Base-by-base conservation (phyloP, 2,797 vertebrate genomes). In the Adrianichthys oophorus region DNA sequence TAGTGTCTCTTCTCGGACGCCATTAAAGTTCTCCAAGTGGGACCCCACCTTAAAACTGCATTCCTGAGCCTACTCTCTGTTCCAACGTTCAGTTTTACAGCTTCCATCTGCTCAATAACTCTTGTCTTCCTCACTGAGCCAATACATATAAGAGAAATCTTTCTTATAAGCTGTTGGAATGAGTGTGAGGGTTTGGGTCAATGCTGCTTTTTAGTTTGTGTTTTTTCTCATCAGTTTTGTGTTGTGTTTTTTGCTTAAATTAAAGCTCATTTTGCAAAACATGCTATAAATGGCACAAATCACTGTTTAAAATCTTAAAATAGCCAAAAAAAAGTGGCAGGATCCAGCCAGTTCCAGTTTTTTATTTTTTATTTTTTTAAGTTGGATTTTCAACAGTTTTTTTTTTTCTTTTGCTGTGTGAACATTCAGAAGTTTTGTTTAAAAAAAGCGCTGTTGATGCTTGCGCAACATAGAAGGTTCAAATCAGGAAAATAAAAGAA, bases 81-180 rank as follows among this genome's bases (percentile, higher is more conserved):
- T 85, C 75, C 83, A 84, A 65, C 54, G 65, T 82, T 73, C 48
- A 51, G 75, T 59, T 71, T 63, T 73, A 62, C 51, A 61, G 49
- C 66, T 51, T 72, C 79, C 81, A 86, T 86, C 84, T 87, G 85
- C 67, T 87, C 74, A 62, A 65, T 85, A 83, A 81, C 63, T 70
- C 73, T 52, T 37, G 32, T 37, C 70, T 68, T 79, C 68, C 77
- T 74, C 84, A 74, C 72, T 52, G 45, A 75, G 72, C 64, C 64
- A 68, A 83, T 86, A 82, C 70, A 78, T 82, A 74, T 48, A 6
- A 74, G 79, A 75, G 56, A 84, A 51, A 73, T 85, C 65, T 64
- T 59, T 80, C 60, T 70, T 77, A 60, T 84, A 78, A 83, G 86
- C 73, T 80, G 73, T 73, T 61, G 47, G 65, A 60, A 41, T 41